These are phyloP conservation scores for Polylopha cassiicola DNA, from an alignment of 2,888 invertebrate genomes.

Conservation along the genomic window DNA sequence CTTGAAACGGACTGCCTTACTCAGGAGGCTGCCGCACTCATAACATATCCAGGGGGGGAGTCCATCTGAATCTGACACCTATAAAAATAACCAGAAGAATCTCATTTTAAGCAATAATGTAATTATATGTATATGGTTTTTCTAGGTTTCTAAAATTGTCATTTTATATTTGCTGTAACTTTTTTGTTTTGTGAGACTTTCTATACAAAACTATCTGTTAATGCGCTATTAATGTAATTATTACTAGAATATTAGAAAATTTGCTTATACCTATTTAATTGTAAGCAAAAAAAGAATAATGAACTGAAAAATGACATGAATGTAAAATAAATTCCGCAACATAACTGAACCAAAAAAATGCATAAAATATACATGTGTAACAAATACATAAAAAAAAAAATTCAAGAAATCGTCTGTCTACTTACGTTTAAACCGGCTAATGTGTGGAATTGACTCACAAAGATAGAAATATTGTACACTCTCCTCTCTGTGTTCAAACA, in stretches of 20 bases:
- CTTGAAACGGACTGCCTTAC: slow-evolving; percentile 50
- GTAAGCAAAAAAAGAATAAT: too few species aligned
- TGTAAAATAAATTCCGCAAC: too few species aligned
- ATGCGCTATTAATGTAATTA: too few species aligned
- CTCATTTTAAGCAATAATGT: neutral
- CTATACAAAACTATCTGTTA: too few species aligned
- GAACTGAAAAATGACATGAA: too few species aligned
- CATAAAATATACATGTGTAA: too few species aligned
- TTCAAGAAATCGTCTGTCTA: slow-evolving; percentile 17
- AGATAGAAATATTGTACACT: slow-evolving; percentile 36
- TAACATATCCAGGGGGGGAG: slow-evolving; percentile 56
- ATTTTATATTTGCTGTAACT: neutral
- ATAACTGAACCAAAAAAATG: too few species aligned
- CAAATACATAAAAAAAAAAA: neutral
- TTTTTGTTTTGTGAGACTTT: too few species aligned
- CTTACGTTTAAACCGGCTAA: slow-evolving; percentile 54
- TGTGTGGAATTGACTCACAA: slow-evolving; percentile 40
- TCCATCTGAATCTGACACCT: slow-evolving; percentile 55
- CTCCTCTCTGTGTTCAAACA: slow-evolving; percentile 50
- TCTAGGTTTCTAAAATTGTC: neutral
- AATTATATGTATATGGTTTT: neutral
- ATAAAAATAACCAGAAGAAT: slow-evolving; percentile 14
- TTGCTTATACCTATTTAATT: too few species aligned
- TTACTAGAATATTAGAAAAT: too few species aligned
- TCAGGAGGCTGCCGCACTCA: slow-evolving; percentile 46